Base-by-base conservation (phyloP, 2,797 vertebrate species). In the Sebastolobus alascanus region DNA sequence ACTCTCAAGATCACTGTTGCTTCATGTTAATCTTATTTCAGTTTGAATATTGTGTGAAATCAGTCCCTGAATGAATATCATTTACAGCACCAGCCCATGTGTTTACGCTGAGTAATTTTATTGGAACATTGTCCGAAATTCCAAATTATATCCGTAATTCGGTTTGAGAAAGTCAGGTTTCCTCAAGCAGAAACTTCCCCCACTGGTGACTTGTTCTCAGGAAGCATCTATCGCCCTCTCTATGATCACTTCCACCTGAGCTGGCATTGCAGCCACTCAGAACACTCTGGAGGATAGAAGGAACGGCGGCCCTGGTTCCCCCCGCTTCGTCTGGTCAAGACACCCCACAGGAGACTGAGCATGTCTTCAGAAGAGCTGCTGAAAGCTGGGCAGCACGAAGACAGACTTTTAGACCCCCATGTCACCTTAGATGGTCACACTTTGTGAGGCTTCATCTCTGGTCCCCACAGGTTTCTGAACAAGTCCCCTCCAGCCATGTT, bases 401-500 rank as follows among this genome's bases (percentile, higher is more conserved):
- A 82, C 73, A 77, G 77, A 82, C 87, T 87, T 92, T 92, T 88
- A 85, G 84, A 90, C 77, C 77, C 64, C 52, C 66, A 9, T 78
- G 87, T 86, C 90, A 90, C 85, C 80, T 86, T 55, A 82, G 85
- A 88, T 75, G 74, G 90, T 89, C 90, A 81, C 70, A 70, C 75
- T 85, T 52, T 84, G 77, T 82, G 79, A 90, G 73, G 68, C 59
- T 88, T 84, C 66, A 73, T 80, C 80, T 80, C 55, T 10, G 20
- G 69, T 92, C 91, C 92, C 87, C 58, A 59, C 72, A 61, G 90
- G 63, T 79, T 83, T 84, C 77, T 69, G 79, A 89, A 91, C 84
- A 89, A 92, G 87, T 90, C 89, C 90, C 90, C 84, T 86, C 75
- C 69, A 89, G 90, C 79, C 68, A 69, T 55, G 33, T 80, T 79